Conservation (phyloP, 2,888 invertebrate genomes). For the Tuta absoluta region DNA sequence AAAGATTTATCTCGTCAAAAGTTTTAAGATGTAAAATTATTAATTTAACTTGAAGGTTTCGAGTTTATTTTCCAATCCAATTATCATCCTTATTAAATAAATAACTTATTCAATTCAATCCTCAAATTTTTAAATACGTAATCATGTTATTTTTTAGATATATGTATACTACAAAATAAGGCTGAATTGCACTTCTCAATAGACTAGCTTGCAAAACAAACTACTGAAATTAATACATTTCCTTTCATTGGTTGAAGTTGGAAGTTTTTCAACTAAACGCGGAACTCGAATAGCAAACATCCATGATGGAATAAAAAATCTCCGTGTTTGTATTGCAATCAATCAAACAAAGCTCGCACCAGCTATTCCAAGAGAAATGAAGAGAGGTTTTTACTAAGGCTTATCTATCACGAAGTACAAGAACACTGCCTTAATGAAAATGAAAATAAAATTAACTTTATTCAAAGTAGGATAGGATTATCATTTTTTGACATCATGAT, state of each 20-base stretch:
- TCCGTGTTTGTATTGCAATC: slow-evolving; percentile 73
- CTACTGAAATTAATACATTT: not conserved
- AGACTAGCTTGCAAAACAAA: too few relatives aligned
- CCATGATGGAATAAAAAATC: slow-evolving; percentile 66
- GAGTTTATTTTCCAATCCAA: not conserved
- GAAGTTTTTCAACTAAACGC: slow-evolving; percentile 42
- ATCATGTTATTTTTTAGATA: too few relatives aligned
- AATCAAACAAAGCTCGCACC: slow-evolving; percentile 70
- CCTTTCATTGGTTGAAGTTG: slow-evolving; percentile 17
- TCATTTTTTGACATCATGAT: too few relatives aligned
- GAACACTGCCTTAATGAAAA: too few relatives aligned
- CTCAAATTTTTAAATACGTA: too few relatives aligned
- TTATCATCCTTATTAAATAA: not conserved
- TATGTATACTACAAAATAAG: too few relatives aligned
- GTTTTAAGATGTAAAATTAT: not conserved
- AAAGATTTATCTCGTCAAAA: slow-evolving; percentile 14
- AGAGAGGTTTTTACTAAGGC: not conserved
- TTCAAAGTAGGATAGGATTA: too few relatives aligned
- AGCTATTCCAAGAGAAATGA: slow-evolving; percentile 40
- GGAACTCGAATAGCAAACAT: slow-evolving; percentile 53
- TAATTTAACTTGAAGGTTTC: not conserved
- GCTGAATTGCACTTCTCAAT: too few relatives aligned
- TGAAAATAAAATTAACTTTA: too few relatives aligned
- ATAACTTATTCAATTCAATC: too few relatives aligned
- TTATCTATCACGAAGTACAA: too few relatives aligned